phyloP scores from a whole-genome alignment of 2,797 vertebrate genomes.

The Brachymystax lenok region DNA sequence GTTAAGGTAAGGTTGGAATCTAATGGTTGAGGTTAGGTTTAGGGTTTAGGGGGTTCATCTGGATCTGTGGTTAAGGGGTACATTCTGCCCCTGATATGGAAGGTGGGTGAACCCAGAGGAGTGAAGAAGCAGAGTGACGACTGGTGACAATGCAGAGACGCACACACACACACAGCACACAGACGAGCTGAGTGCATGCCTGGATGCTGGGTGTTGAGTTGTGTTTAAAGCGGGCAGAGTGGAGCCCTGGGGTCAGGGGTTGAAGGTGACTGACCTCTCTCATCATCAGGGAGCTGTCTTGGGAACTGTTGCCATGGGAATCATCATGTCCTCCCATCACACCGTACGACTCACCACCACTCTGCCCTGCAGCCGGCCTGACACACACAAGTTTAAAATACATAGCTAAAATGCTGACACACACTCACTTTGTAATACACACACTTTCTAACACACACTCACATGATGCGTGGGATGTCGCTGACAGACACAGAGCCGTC shows the following conservation, averaged over 20 bases:
- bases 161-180: background rate
- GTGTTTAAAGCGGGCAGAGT: background rate
- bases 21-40: background rate
- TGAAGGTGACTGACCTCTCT: constrained; percentile 83
- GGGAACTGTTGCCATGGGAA: constrained; percentile 80
- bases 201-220: background rate
- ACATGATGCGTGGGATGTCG: constrained; percentile 97
- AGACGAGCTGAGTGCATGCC: background rate
- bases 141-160: constrained; percentile 23
- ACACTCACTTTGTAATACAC: too few relatives aligned
- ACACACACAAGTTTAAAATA: background rate
- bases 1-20: too few relatives aligned
- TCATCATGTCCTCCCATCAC: constrained; percentile 81
- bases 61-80: background rate
- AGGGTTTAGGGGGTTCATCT: background rate
- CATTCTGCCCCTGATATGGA: background rate
- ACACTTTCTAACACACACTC: constrained; percentile 59
- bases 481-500: constrained; percentile 95
- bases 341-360: constrained; percentile 79
- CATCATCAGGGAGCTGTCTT: constrained; percentile 93
- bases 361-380: constrained; percentile 87
- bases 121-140: constrained; percentile 26
- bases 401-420: too few relatives aligned
- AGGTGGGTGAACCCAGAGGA: constrained; percentile 26
- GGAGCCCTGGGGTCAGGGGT: constrained; percentile 3